phyloP scores from a whole-genome alignment of 2,113 vertebrate species.

The Desmodus rotundus region DNA sequence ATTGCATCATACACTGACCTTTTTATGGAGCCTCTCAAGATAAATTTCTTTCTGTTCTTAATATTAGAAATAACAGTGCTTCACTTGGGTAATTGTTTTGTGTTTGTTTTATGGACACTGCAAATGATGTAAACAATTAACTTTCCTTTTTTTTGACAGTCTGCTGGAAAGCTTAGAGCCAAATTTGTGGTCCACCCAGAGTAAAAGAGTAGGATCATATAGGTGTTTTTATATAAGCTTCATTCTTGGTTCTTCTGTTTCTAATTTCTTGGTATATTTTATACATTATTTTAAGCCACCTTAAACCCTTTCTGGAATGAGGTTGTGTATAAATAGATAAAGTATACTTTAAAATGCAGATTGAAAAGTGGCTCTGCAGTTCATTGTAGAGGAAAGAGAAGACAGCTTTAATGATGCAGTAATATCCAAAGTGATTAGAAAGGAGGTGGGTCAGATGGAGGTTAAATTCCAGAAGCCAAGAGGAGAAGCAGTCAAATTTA shows the following conservation, averaged over 20 bases:
- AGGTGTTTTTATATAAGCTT: conserved; percentile 2
- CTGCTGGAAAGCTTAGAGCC: background rate
- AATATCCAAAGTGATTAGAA: conserved; percentile 4
- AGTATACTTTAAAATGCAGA: conserved; percentile 32
- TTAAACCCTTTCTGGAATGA: conserved; percentile 35
- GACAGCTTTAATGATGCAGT: background rate
- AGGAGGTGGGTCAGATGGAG: background rate
- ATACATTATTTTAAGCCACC: background rate
- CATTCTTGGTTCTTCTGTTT: background rate
- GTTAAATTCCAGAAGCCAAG: conserved; percentile 27
- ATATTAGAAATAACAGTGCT: conserved; percentile 32
- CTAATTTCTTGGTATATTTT: background rate
- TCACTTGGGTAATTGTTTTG: conserved; percentile 32
- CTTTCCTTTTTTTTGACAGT: conserved; percentile 1
- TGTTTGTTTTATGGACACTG: conserved; percentile 38
- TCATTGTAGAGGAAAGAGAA: conserved; percentile 33
- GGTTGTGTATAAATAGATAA: background rate
- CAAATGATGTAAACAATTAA: conserved; percentile 14
- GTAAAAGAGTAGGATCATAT: background rate
- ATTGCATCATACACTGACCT: background rate
- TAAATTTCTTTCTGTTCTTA: conserved; percentile 21
- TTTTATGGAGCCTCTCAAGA: conserved; percentile 33
- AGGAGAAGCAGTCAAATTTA: background rate
- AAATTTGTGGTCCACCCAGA: background rate
- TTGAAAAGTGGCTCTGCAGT: conserved; percentile 1